These are phyloP conservation scores for Pherbina coryleti DNA, from an alignment of 2,888 invertebrate species.

Conservation along the genomic window DNA sequence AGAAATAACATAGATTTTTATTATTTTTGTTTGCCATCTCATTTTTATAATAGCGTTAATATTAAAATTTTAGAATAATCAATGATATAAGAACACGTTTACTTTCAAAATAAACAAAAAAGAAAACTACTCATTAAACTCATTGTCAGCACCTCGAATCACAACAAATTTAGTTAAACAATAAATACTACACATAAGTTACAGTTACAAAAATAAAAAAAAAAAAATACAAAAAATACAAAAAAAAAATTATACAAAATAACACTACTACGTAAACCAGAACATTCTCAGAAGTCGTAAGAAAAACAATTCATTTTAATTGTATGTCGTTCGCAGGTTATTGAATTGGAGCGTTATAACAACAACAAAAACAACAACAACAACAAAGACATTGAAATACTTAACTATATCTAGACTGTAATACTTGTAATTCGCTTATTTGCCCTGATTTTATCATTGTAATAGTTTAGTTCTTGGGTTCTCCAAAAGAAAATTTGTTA, in stretches of 20 bases:
- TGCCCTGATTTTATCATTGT: neutral
- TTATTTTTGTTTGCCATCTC: neutral
- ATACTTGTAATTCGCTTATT: slow-evolving; percentile 40
- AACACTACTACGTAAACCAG: neutral
- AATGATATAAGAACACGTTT: neutral
- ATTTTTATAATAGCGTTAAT: neutral
- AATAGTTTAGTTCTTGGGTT: slow-evolving; percentile 45
- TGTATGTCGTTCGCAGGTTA: neutral
- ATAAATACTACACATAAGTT: neutral
- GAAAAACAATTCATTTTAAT: neutral
- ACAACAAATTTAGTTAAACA: neutral
- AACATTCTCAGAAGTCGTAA: too few species aligned
- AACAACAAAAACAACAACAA: slow-evolving; percentile 4
- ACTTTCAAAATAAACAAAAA: neutral
- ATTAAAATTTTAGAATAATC: slow-evolving; percentile 3
- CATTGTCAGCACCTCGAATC: slow-evolving; percentile 5
- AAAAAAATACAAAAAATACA: neutral
- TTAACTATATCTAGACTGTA: slow-evolving; percentile 53
- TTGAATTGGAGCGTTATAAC: neutral
- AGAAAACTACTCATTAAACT: neutral
- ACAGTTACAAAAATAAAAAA: neutral
- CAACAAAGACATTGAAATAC: slow-evolving; percentile 41
- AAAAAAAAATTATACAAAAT: neutral
- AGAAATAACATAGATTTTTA: neutral
- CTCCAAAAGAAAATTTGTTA: slow-evolving; percentile 52